Evolutionary conservation across 2,797 vertebrate genomes (phyloP).

Genomic region (Phoebastria nigripes): DNA sequence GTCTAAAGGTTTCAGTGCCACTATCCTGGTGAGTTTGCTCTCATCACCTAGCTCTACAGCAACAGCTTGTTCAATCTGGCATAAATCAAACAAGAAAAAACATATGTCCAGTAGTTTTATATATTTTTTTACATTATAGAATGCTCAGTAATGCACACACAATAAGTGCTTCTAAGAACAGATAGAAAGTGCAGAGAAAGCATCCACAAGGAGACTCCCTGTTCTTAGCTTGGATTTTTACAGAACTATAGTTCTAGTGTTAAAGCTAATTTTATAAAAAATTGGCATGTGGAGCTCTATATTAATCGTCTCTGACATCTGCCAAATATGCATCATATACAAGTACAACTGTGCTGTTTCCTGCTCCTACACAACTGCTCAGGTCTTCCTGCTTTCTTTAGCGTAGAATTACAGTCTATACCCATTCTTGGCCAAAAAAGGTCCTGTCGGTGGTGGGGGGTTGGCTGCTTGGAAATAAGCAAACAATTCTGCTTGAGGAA

Average conservation of each 20-base stretch:
- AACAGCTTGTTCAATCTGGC: slow-evolving; percentile 78
- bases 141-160: background rate
- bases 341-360: background rate
- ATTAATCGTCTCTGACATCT: background rate
- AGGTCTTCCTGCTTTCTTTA: background rate
- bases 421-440: background rate
- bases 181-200: background rate
- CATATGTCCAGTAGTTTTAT: background rate
- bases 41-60: slow-evolving; percentile 75
- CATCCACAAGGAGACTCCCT: background rate
- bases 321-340: background rate
- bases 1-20: slow-evolving; percentile 75
- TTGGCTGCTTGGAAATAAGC: background rate
- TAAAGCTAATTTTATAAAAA: background rate
- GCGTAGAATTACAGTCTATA: background rate
- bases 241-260: background rate
- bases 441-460: background rate
- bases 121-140: background rate
- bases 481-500: background rate
- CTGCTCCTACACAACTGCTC: background rate
- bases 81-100: background rate
- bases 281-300: background rate
- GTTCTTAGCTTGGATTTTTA: background rate
- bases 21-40: slow-evolving; percentile 66
- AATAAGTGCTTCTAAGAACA: background rate